Conservation (phyloP, 30 jellyfish, hydroid and myxozoan genomes). For the Mastigias papua region DNA sequence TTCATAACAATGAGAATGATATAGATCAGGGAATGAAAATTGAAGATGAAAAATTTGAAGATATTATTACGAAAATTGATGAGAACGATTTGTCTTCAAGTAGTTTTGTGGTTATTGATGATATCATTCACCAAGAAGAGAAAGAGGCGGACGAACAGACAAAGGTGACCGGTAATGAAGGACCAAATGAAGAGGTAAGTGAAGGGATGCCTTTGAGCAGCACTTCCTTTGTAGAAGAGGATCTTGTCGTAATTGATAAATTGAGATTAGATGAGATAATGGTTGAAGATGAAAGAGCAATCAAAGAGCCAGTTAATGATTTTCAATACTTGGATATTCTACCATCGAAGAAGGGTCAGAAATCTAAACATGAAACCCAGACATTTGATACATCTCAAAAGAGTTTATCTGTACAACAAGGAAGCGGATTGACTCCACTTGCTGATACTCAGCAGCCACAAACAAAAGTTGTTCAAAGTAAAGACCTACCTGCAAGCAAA, state of each 20-base stretch:
- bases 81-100: neutral
- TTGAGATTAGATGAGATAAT: neutral
- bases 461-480: neutral
- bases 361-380: neutral
- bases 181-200: too few species aligned
- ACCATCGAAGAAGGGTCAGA: neutral
- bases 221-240: neutral
- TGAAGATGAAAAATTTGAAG: neutral
- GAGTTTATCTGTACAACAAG: neutral
- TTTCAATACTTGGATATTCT: neutral
- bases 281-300: neutral
- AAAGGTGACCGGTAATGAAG: neutral
- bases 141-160: neutral
- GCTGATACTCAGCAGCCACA: neutral
- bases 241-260: neutral
- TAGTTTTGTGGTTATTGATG: conserved; percentile 9
- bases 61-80: neutral
- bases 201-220: neutral
- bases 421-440: conserved; percentile 22
- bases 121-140: neutral
- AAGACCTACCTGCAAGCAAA: neutral
- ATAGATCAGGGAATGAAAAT: neutral
- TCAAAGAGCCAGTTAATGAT: neutral
- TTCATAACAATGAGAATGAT: neutral
- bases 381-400: neutral